phyloP scores from a whole-genome alignment of 2,797 vertebrate genomes.

The Moxostoma hubbsi region DNA sequence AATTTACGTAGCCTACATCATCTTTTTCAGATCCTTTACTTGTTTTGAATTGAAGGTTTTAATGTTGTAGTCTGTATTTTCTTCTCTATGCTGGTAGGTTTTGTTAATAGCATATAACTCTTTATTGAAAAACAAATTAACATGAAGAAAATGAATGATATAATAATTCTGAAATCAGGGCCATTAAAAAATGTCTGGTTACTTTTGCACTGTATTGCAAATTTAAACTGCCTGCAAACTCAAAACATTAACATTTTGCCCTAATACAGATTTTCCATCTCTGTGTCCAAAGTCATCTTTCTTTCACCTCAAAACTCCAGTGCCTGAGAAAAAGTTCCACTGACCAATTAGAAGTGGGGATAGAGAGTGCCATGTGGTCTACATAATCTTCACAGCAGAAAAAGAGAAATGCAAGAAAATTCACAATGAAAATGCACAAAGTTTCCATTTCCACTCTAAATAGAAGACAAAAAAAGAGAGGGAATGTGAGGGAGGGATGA shows the following conservation, averaged over 20 bases:
- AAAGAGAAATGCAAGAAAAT: slow-evolving; percentile 42
- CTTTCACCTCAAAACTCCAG: slow-evolving; percentile 52
- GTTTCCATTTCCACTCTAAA: slow-evolving; percentile 51
- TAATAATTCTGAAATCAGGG: neutral
- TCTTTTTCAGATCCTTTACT: too few species aligned
- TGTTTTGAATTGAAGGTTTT: neutral
- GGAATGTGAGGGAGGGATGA: slow-evolving; percentile 19
- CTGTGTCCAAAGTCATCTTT: slow-evolving; percentile 38
- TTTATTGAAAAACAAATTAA: neutral
- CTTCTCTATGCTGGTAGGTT: neutral
- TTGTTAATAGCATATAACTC: neutral
- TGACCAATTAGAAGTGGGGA: slow-evolving; percentile 50
- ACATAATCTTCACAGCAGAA: slow-evolving; percentile 57
- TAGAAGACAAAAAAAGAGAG: slow-evolving; percentile 26
- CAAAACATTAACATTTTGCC: slow-evolving; percentile 7
- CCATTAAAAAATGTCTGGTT: neutral
- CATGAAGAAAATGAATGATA: neutral
- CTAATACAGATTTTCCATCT: slow-evolving; percentile 47
- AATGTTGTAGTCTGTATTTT: neutral
- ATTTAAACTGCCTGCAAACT: slow-evolving; percentile 9
- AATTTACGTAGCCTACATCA: neutral
- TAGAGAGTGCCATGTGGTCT: slow-evolving; percentile 58
- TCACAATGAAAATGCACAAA: slow-evolving; percentile 34
- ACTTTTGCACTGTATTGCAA: neutral
- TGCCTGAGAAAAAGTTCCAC: slow-evolving; percentile 54